A percentile compares a stretch with the other conserved stretches of the same genome.
phyloP scores from a whole-genome alignment of 2,113 vertebrate genomes.

The Vulpes lagopus region DNA sequence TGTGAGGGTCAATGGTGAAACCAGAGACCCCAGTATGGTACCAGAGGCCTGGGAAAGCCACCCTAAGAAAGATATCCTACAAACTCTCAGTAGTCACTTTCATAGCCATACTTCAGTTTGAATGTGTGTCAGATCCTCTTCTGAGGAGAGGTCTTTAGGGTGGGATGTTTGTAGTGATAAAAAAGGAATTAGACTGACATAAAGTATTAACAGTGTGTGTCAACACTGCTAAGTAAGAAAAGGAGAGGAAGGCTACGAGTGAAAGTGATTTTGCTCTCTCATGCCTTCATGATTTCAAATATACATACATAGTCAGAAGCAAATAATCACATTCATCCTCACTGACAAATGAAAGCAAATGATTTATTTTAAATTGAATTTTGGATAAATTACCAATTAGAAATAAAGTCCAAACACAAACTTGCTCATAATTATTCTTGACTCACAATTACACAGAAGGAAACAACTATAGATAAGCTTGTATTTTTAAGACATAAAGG shows the following conservation, averaged over 20 bases:
- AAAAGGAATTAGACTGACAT: neutral
- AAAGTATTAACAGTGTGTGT: neutral
- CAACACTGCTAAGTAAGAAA: neutral
- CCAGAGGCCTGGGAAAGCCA: neutral
- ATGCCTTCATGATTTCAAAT: neutral
- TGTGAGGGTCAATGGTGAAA: neutral
- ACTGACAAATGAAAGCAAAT: neutral
- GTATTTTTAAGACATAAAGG: slow-evolving; percentile 37
- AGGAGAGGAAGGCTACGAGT: neutral
- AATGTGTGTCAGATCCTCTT: neutral
- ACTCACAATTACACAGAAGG: neutral
- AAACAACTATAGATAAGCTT: slow-evolving; percentile 27
- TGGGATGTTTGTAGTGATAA: neutral
- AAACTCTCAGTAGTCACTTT: neutral
- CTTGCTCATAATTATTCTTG: neutral
- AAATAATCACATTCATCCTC: neutral
- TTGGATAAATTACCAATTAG: slow-evolving; percentile 22
- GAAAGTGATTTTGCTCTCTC: neutral
- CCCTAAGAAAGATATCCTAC: neutral
- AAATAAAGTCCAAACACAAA: slow-evolving; percentile 36
- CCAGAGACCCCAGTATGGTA: no score
- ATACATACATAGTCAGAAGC: neutral
- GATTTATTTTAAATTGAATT: slow-evolving; percentile 39
- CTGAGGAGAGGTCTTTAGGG: neutral
- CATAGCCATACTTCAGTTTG: neutral